phyloP scores from a whole-genome alignment of 2,113 vertebrate genomes.

The Festucalex cinctus region DNA sequence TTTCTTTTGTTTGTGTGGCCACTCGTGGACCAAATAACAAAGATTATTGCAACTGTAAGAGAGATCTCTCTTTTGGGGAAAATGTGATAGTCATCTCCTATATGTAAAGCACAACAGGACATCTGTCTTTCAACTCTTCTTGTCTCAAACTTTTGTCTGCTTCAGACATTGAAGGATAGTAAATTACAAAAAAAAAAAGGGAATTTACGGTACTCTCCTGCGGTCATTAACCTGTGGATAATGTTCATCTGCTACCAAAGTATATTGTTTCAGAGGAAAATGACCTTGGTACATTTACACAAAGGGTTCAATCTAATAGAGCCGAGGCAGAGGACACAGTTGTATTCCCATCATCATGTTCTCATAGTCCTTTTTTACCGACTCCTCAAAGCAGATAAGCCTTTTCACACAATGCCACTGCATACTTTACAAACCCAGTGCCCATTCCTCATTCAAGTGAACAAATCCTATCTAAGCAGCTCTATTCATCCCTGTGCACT shows the following conservation, averaged over 20 bases:
- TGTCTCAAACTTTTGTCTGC: conserved; percentile 48
- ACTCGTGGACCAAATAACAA: conserved; percentile 79
- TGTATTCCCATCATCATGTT: conserved; percentile 57
- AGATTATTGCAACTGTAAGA: conserved; percentile 63
- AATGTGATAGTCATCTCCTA: conserved; percentile 66
- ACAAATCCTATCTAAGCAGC: conserved; percentile 59
- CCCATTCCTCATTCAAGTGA: conserved; percentile 50
- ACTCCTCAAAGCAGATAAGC: conserved; percentile 56
- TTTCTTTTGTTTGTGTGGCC: conserved; percentile 83
- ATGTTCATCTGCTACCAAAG: conserved; percentile 70
- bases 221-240: conserved; percentile 46
- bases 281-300: conserved; percentile 69
- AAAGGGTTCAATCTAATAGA: conserved; percentile 61
- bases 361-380: conserved; percentile 47
- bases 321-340: conserved; percentile 53
- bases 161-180: conserved; percentile 47
- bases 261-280: conserved; percentile 67
- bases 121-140: conserved; percentile 70
- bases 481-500: conserved; percentile 51
- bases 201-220: conserved; percentile 40
- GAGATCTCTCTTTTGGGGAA: conserved; percentile 57
- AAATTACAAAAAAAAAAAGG: conserved; percentile 58
- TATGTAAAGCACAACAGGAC: conserved; percentile 61
- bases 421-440: conserved; percentile 53
- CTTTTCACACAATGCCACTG: conserved; percentile 50